phyloP scores from a whole-genome alignment of 2,113 vertebrate species.

The Eolophus roseicapilla region DNA sequence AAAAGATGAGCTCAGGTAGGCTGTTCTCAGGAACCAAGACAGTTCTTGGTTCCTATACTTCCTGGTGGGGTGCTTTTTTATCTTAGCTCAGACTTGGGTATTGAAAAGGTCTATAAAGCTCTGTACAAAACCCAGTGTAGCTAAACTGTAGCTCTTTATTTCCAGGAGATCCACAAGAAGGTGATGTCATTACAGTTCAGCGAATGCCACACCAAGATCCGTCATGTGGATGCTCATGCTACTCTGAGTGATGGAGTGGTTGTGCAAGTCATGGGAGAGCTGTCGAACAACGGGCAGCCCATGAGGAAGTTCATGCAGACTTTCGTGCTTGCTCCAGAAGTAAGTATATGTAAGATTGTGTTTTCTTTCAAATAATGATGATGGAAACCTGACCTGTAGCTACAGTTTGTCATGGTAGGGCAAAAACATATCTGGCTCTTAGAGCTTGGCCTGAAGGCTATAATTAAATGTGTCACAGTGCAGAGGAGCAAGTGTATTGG shows the following conservation, averaged over 20 bases:
- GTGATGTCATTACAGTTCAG: conserved; percentile 98
- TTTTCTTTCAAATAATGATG: neutral
- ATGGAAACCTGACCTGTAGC: neutral
- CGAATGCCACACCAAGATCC: conserved; percentile 97
- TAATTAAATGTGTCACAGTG: neutral
- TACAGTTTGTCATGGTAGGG: neutral
- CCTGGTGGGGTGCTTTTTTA: too few relatives aligned
- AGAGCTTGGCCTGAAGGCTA: neutral
- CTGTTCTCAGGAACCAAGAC: neutral
- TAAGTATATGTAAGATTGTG: conserved; percentile 39
- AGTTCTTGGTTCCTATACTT: neutral
- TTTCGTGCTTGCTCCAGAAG: conserved; percentile 97
- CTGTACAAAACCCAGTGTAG: neutral
- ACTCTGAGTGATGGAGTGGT: conserved; percentile 95
- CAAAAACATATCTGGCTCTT: neutral
- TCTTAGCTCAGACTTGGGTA: fast-evolving
- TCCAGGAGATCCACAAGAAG: conserved; percentile 97
- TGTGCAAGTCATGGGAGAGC: conserved; percentile 95
- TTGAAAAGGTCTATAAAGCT: neutral
- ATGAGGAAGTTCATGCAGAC: conserved; percentile 99
- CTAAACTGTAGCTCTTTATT: neutral
- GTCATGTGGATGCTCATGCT: conserved; percentile 95
- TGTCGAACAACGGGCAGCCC: conserved; percentile 94
- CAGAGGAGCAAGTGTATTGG: neutral
- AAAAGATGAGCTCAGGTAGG: neutral